Percentiles rank a stretch among this genome's conserved stretches.
phyloP scores from a whole-genome alignment of 2,113 vertebrate species.

The Formicarius rufipectus region DNA sequence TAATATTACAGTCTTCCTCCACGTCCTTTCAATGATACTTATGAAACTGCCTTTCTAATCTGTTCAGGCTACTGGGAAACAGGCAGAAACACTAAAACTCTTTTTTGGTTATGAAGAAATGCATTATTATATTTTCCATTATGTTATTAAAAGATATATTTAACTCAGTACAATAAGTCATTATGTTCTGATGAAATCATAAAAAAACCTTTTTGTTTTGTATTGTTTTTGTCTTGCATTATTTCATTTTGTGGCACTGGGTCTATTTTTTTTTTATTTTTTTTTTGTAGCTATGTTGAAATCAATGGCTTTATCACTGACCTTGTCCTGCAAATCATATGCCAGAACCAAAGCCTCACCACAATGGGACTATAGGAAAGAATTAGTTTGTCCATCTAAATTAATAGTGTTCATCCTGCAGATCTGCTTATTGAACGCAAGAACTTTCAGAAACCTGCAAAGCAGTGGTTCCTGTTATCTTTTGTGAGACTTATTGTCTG shows the following conservation, averaged over 20 bases:
- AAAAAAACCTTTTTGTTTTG: neutral
- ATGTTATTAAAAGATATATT: neutral
- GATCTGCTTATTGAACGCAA: neutral
- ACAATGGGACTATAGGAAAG: neutral
- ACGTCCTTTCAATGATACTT: neutral
- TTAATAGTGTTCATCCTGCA: neutral
- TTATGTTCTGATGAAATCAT: neutral
- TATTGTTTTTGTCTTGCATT: constrained; percentile 3
- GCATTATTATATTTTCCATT: neutral
- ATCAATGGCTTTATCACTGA: neutral
- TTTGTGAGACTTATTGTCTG: neutral
- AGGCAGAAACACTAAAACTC: neutral
- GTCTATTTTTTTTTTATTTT: neutral
- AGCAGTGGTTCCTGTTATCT: neutral
- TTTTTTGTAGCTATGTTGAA: neutral
- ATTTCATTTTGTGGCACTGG: neutral
- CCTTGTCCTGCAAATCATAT: neutral
- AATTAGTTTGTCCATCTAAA: neutral
- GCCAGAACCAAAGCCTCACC: neutral
- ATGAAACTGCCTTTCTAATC: neutral
- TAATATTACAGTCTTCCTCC: neutral
- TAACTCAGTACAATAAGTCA: neutral
- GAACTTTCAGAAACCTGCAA: neutral
- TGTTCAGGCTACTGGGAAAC: neutral
- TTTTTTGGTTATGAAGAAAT: neutral